Percentiles rank a stretch among this genome's conserved stretches.
phyloP scores from a whole-genome alignment of 2,888 invertebrate genomes.

The Chalcosyrphus nemorum region DNA sequence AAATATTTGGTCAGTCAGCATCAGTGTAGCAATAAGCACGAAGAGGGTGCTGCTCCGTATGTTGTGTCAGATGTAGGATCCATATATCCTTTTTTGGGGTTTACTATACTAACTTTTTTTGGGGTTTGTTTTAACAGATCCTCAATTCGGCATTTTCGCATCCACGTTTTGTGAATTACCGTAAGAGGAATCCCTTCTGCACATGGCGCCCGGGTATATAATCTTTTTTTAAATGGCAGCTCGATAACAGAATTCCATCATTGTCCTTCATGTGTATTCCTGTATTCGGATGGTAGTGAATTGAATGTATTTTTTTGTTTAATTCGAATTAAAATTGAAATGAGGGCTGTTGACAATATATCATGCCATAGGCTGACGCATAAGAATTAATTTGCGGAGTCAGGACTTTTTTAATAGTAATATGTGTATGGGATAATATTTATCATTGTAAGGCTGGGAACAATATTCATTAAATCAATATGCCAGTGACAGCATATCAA shows the following conservation, averaged over 20 bases:
- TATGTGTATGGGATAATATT: constrained; percentile 1
- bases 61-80: neutral
- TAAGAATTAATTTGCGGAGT: constrained; percentile 8
- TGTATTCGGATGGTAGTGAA: neutral
- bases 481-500: constrained; percentile 39
- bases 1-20: constrained; percentile 56
- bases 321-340: constrained; percentile 16
- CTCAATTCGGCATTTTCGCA: constrained; percentile 24
- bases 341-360: neutral
- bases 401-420: neutral
- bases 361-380: neutral
- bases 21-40: constrained; percentile 35
- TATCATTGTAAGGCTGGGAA: constrained; percentile 6
- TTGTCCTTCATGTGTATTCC: neutral
- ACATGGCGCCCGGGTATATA: constrained; percentile 4
- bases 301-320: neutral
- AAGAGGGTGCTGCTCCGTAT: neutral
- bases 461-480: constrained; percentile 43
- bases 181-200: constrained; percentile 13
- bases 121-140: constrained; percentile 6
- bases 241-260: neutral
- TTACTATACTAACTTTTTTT: too few relatives aligned
- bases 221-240: constrained; percentile 14
- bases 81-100: constrained; percentile 13
- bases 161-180: constrained; percentile 11